Conservation (phyloP, 2,113 vertebrate species). For the Solea solea region DNA sequence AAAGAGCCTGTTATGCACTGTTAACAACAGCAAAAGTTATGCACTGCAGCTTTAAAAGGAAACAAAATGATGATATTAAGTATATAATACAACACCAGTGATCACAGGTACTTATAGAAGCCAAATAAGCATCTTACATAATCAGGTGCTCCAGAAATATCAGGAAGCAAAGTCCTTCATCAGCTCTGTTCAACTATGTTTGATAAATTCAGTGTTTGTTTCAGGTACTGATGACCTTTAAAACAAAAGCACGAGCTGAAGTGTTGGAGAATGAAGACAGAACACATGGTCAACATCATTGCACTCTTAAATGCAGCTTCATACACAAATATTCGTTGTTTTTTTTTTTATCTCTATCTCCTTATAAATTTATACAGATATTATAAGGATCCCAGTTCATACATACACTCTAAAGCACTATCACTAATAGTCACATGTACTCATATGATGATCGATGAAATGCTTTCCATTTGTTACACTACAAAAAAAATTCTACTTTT, state of each 20-base stretch:
- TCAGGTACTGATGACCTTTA: conserved; percentile 10
- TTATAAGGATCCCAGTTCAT: conserved; percentile 52
- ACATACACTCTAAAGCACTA: conserved; percentile 70
- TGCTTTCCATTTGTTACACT: conserved; percentile 40
- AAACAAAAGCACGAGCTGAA: conserved; percentile 29
- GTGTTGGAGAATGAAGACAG: conserved; percentile 22
- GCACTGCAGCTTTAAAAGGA: no score
- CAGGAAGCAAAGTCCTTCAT: conserved; percentile 68
- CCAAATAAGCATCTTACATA: no score
- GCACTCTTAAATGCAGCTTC: conserved; percentile 62
- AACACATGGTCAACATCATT: conserved; percentile 46
- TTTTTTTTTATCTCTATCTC: conserved; percentile 44
- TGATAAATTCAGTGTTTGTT: conserved; percentile 27
- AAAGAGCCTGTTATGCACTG: no score
- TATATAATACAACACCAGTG: no score
- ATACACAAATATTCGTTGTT: conserved; percentile 52
- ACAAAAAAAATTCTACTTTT: conserved; percentile 26
- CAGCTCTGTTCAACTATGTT: conserved; percentile 32
- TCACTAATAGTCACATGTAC: conserved; percentile 61
- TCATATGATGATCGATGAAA: conserved; percentile 61
- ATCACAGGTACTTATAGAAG: no score
- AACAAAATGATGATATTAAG: no score
- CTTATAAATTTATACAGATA: conserved; percentile 57
- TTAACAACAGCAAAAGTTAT: no score
- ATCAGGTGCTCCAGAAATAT: conserved; percentile 44